A percentile compares a stretch with the other conserved stretches of the same genome.
Conservation (phyloP, 2,888 invertebrate species). For the Myopa tessellatipennis region DNA sequence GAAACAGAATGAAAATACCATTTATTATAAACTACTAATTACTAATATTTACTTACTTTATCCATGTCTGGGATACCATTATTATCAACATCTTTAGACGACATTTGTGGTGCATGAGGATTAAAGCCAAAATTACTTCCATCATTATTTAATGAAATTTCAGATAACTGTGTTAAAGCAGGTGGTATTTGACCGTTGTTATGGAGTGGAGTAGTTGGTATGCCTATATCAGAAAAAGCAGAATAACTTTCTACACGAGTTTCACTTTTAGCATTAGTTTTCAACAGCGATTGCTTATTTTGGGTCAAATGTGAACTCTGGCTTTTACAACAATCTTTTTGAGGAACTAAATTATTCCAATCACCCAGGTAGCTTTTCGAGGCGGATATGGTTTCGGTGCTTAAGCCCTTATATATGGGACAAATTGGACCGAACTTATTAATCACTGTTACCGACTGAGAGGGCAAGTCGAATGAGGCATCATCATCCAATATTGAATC, state of each 20-base stretch:
- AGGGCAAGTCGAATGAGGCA: slow-evolving; percentile 74
- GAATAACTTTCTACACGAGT: slow-evolving; percentile 48
- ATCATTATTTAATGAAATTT: slow-evolving; percentile 44
- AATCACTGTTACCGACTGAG: slow-evolving; percentile 62
- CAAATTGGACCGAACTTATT: slow-evolving; percentile 80
- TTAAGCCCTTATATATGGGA: slow-evolving; percentile 60
- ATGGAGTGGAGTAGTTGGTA: too few species aligned
- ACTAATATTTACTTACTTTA: slow-evolving; percentile 47
- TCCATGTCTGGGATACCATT: slow-evolving; percentile 42
- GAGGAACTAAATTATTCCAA: slow-evolving; percentile 53
- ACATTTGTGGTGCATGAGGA: slow-evolving; percentile 47
- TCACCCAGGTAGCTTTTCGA: slow-evolving; percentile 49
- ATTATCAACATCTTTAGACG: slow-evolving; percentile 43
- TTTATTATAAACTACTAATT: background rate
- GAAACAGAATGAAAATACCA: background rate
- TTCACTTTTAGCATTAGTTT: slow-evolving; percentile 39
- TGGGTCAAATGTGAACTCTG: slow-evolving; percentile 25
- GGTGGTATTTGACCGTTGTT: slow-evolving; percentile 43
- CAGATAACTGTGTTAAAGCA: slow-evolving; percentile 50
- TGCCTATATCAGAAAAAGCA: slow-evolving; percentile 41
- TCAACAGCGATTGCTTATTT: slow-evolving; percentile 41
- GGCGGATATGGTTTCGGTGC: slow-evolving; percentile 36
- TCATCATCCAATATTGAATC: slow-evolving; percentile 74
- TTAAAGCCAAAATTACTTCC: slow-evolving; percentile 48
- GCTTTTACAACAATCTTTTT: slow-evolving; percentile 40